Conservation (phyloP, 2,797 vertebrate genomes). For the Channa striata region DNA sequence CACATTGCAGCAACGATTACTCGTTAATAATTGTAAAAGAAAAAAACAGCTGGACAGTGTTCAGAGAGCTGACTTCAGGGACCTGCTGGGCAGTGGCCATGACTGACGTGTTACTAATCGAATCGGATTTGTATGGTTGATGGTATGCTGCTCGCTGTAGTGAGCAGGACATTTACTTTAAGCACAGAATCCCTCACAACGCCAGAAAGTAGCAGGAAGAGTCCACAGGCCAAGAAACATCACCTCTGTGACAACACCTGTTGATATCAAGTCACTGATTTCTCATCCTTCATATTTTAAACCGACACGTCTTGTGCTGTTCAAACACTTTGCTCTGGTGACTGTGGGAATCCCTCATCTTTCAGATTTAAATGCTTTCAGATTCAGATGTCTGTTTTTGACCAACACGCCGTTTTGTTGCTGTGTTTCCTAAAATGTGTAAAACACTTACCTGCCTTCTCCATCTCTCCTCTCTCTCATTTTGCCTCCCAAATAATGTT, state of each 20-base stretch:
- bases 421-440: neutral
- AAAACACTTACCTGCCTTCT: neutral
- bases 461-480: neutral
- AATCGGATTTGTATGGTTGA: too few relatives aligned
- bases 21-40: slow-evolving; percentile 12
- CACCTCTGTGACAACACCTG: neutral
- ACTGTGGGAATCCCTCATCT: slow-evolving; percentile 2
- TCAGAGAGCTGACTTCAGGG: neutral
- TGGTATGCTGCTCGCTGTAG: too few relatives aligned
- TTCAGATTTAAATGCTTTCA: neutral
- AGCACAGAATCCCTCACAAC: slow-evolving; percentile 6
- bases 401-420: neutral
- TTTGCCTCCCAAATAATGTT: neutral
- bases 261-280: slow-evolving; percentile 13
- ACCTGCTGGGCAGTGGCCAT: neutral
- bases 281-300: slow-evolving; percentile 8
- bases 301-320: neutral
- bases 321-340: too few relatives aligned
- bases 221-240: slow-evolving; percentile 4
- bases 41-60: neutral
- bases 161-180: too few relatives aligned
- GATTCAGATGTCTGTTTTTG: neutral
- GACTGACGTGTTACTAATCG: slow-evolving; percentile 8
- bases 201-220: neutral
- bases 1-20: slow-evolving; percentile 14